phyloP scores from a whole-genome alignment of 1,140 invertebrate species.

The Oppia nitens region DNA sequence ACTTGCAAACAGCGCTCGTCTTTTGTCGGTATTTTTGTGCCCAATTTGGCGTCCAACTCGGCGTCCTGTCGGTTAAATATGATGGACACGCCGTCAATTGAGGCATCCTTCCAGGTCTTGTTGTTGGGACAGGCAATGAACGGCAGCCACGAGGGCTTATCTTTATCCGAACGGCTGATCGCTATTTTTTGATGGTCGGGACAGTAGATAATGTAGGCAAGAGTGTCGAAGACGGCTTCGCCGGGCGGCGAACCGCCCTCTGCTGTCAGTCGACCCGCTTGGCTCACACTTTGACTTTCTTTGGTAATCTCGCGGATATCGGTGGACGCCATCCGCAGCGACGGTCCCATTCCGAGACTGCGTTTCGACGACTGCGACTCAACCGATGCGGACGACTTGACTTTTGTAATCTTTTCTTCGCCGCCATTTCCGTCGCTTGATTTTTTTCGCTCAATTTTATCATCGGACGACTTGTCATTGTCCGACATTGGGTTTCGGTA shows the following conservation, averaged over 20 bases:
- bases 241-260: slow-evolving; percentile 12
- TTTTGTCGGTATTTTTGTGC: neutral
- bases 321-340: neutral
- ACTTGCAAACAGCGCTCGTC: slow-evolving; percentile 3
- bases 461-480: too few species aligned
- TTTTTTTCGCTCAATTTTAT: too few species aligned
- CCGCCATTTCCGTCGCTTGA: too few species aligned
- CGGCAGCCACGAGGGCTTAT: slow-evolving; percentile 10
- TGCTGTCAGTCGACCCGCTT: slow-evolving; percentile 2
- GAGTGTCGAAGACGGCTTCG: slow-evolving; percentile 11
- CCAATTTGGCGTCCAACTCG: neutral
- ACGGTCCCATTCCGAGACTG: neutral
- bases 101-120: slow-evolving; percentile 13
- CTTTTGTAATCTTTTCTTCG: too few species aligned
- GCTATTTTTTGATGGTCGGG: slow-evolving; percentile 11
- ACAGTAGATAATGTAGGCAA: slow-evolving; percentile 15
- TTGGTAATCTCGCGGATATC: slow-evolving; percentile 1
- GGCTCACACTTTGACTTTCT: neutral
- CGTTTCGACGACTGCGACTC: neutral
- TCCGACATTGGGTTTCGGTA: too few species aligned
- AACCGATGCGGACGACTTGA: too few species aligned
- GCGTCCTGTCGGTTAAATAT: slow-evolving; percentile 6
- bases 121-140: slow-evolving; percentile 3
- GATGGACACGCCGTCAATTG: neutral
- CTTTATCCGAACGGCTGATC: neutral